Evolutionary conservation across 2,888 invertebrate species (phyloP), one percentile per base, ranked within the genome.

Genomic region (Drosophila tripunctata): DNA sequence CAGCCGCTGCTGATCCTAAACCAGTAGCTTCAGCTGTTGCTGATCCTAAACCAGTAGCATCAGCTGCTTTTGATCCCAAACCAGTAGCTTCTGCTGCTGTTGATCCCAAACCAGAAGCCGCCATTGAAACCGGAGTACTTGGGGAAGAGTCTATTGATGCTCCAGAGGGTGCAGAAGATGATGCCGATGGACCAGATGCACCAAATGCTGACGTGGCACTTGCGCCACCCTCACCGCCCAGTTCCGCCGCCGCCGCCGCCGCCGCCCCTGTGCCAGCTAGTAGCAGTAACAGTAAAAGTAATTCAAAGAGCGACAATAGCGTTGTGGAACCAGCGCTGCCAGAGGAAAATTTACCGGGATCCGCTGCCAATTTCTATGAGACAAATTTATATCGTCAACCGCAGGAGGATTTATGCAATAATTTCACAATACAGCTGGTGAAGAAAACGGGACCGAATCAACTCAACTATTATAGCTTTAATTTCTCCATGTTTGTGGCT

Each of bases 401-500:
- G 4, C 78, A 86, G 24, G 86, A 87, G 52, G 75, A 87, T 0
- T 74, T 89, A 19, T 94, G 93, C 75, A 92, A 91, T 1, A 91
- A 92, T 64, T 81, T 89, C 0, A 92, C 90, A 12, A 91, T 96
- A 47, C 94, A 94, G 0, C 93, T 96, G 56, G 92, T 92, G 0
- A 92, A 92, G 61, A 91, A 92, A 47, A 92, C 92, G 0, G 89
- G n/a, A n/a, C n/a, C 91, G 3, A 92, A 93, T 63, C 93, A 93
- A 4, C 92, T 81, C 4, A 88, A 78, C 24, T 89, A 85, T 48
- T 91, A 91, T 58, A 90, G 86, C 45, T 89, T 90, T 66, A 90
- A 88, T 95, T 97, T 98, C 89, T 93, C 94, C 2, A 94, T 97
- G 92, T 94, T 93, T 74, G 94, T 98, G 51, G 94, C 94, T 0